These are phyloP conservation scores for Caenorhabditis sulstoni DNA, from an alignment of 2,888 invertebrate genomes.

Conservation along the genomic window DNA sequence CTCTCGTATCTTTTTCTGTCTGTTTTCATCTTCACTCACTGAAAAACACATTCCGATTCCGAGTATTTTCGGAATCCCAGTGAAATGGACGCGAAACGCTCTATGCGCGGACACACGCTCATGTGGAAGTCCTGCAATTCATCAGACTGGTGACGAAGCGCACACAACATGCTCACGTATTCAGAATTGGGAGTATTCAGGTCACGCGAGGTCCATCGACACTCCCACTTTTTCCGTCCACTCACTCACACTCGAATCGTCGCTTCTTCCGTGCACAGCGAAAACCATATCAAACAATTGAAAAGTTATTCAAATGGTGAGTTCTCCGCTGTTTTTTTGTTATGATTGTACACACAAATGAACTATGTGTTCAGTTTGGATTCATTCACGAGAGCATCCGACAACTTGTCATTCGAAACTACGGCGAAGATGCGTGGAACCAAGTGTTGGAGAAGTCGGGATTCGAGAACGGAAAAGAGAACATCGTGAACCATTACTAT, in stretches of 20 bases:
- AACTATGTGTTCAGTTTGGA: slow-evolving; percentile 72
- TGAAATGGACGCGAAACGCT: too few relatives aligned
- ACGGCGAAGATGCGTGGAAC: slow-evolving; percentile 74
- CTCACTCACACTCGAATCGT: background rate
- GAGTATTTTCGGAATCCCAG: too few relatives aligned
- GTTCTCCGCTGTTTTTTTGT: background rate
- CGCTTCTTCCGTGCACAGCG: too few relatives aligned
- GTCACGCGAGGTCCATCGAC: slow-evolving; percentile 1
- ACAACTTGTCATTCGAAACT: slow-evolving; percentile 71
- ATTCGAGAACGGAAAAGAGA: slow-evolving; percentile 76
- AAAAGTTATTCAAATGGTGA: too few relatives aligned
- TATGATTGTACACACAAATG: too few relatives aligned
- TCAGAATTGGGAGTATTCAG: background rate
- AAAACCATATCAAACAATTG: too few relatives aligned
- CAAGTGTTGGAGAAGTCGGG: slow-evolving; percentile 70
- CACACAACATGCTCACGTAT: background rate
- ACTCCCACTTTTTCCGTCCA: background rate
- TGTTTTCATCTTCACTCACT: too few relatives aligned
- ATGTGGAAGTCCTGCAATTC: too few relatives aligned
- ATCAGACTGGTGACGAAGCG: background rate
- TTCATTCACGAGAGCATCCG: slow-evolving; percentile 78
- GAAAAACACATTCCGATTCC: too few relatives aligned
- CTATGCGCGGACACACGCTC: too few relatives aligned
- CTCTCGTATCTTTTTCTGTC: too few relatives aligned
- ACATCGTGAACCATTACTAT: slow-evolving; percentile 76